Evolutionary conservation across 2,888 invertebrate genomes (phyloP), one percentile per base, ranked within the genome.

Genomic region (Nemapogon koenigi): DNA sequence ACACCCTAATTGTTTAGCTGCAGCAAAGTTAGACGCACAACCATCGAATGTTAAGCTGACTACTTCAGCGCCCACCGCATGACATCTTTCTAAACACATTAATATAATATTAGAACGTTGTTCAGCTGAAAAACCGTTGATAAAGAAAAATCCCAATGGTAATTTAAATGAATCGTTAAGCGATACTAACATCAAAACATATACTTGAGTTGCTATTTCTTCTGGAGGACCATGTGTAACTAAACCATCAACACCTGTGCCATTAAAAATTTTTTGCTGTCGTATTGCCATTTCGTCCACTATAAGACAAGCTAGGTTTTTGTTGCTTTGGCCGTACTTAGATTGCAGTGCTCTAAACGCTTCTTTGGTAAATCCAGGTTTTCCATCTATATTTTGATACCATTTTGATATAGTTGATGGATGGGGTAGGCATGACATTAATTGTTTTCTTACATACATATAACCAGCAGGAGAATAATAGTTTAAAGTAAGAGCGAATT

Each of bases 381-480:
- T 35, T 3, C 49, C 54, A 42, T 58, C 47, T 16, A 58, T 42
- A 7, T 42, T 43, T 18, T 43, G 31, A 33, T 54, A 58, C 62
- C 59, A 64, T 25, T 48, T 54, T 25, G 49, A 43, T 6, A 62
- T 47, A 2, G 54, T 58, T 13, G 45, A 45, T 4, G 43, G 38
- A 43, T 53, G 52, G 16, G 62, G 59, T 13, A 59, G 40, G 37
- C 42, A 42, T 4, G 49, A 49, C 10, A 52, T 41, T 44, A 57
- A 63, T 29, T 44, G 47, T 45, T 55, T 39, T 41, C 61, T 37
- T 2, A 60, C 53, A 45, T 54, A 62, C 10, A 48, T 38, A 40
- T 61, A 59, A 1, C 51, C 59, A 42, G 49, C 51, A n/a, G 52
- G 50, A 0, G 55, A 56, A n/a, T n/a, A n/a, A n/a, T n/a, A n/a